These are phyloP conservation scores for Falco berigora DNA, from an alignment of 2,797 vertebrate genomes.

Conservation along the genomic window DNA sequence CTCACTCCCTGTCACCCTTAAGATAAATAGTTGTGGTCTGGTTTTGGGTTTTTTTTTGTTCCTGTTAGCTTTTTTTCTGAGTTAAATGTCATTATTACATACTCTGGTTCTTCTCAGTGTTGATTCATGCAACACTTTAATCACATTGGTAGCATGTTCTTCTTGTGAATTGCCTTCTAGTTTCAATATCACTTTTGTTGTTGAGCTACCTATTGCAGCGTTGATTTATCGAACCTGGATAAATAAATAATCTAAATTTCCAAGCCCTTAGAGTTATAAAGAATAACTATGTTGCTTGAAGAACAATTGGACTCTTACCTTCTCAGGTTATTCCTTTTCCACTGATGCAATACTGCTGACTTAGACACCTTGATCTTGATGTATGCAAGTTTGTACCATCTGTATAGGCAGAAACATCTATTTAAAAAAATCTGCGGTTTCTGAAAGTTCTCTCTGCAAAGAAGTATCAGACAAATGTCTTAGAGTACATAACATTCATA, in stretches of 20 bases:
- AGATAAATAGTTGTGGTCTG: not conserved
- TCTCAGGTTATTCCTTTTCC: not conserved
- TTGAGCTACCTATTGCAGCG: not conserved
- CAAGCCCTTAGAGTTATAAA: not conserved
- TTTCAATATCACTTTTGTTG: not conserved
- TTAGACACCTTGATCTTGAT: not conserved
- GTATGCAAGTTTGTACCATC: not conserved
- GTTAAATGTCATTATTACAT: not conserved
- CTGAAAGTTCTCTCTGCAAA: not conserved
- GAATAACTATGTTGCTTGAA: not conserved
- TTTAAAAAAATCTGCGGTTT: not conserved
- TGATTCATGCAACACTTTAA: not conserved
- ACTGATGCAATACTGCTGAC: not conserved
- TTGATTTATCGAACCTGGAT: not conserved
- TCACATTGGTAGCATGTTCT: not conserved
- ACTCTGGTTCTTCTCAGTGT: not conserved
- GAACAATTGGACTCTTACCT: not conserved
- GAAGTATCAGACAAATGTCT: not conserved
- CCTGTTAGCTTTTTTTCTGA: not conserved
- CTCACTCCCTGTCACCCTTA: not conserved
- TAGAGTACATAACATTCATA: not conserved
- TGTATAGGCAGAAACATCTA: not conserved
- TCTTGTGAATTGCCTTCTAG: not conserved
- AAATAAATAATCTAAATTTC: not conserved
- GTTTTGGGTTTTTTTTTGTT: not conserved